Base-by-base conservation (phyloP, 2,113 vertebrate species). In the Azemiops feae region DNA sequence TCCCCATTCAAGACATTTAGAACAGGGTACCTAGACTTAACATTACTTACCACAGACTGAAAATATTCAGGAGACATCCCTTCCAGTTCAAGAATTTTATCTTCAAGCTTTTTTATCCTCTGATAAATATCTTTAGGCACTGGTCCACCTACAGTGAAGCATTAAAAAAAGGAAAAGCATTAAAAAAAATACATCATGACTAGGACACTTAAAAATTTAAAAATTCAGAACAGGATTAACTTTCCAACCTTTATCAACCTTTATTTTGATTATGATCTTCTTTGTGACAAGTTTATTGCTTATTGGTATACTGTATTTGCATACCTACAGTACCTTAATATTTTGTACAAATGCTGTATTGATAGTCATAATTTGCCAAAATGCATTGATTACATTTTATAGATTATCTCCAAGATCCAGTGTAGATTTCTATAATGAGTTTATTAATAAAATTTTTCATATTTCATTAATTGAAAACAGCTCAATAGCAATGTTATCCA, bases 21-120 rank as follows among this genome's bases (percentile, higher is more conserved):
- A 25, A 27, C 85, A 87, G 39, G 55, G 52, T 95, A 94, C 0
- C 54, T 94, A 95, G 18, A 54, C 64, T 85, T 85, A 55, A 85
- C 94, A 89, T 93, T 97, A 98, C 99, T 99, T 97, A 99, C 99
- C 91, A 98, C 94, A 94, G 99, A 98, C 92, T 98, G 99, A 97
- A 99, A 99, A 97, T 99, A 99, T 96, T 99, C 99, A 11, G 99
- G 99, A 91, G 99, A 99, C 95, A 99, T 98, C 94, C 99, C 99
- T 98, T 99, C 99, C 94, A 99, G 96, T 97, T 99, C 99, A 96
- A 99, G 98, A 94, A 99, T 99, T 96, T 98, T 99, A 97, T 99
- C 98, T 97, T 99, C 99, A 97, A 99, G 98, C 96, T 98, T 99
- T 98, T 99, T 99, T 94, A 99, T 98, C 95, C 99, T 98, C 96